phyloP scores from a whole-genome alignment of 2,888 invertebrate species.

The Eupelmus urozonus region DNA sequence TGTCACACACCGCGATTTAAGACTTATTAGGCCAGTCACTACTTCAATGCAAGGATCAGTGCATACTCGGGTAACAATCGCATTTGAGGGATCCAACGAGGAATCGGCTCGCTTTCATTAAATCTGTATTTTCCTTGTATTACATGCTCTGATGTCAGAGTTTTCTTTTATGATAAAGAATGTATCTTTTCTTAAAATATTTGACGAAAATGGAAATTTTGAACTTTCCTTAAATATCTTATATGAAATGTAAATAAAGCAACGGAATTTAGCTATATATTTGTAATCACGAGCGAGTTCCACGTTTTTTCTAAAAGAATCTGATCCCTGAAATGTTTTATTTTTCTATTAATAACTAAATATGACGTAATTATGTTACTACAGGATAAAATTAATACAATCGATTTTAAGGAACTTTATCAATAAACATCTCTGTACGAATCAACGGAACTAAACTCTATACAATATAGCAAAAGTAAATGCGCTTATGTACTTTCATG shows the following conservation, averaged over 20 bases:
- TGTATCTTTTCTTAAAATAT: not conserved
- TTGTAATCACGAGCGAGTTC: constrained; percentile 6
- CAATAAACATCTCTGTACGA: constrained; percentile 47
- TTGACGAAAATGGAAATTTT: too few relatives aligned
- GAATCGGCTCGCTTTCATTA: constrained; percentile 23
- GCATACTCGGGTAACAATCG: constrained; percentile 52
- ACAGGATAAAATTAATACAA: constrained; percentile 27
- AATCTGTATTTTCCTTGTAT: not conserved
- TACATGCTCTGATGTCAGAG: not conserved
- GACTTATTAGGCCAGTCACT: constrained; percentile 75
- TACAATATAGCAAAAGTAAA: constrained; percentile 14
- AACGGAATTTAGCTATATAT: too few relatives aligned
- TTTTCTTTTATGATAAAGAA: too few relatives aligned
- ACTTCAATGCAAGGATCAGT: constrained; percentile 72
- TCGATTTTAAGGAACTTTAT: constrained; percentile 33
- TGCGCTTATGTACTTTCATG: constrained; percentile 2
- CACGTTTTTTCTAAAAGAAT: not conserved
- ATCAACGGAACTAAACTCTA: constrained; percentile 23
- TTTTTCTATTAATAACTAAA: constrained; percentile 23
- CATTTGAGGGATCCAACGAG: constrained; percentile 42
- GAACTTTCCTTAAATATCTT: too few relatives aligned
- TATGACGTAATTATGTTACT: constrained; percentile 7
- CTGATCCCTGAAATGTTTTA: constrained; percentile 34
- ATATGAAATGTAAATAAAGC: too few relatives aligned
- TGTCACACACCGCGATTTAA: constrained; percentile 67